Conservation (phyloP, 2,888 invertebrate genomes). For the Lasioglossum leucozonium region DNA sequence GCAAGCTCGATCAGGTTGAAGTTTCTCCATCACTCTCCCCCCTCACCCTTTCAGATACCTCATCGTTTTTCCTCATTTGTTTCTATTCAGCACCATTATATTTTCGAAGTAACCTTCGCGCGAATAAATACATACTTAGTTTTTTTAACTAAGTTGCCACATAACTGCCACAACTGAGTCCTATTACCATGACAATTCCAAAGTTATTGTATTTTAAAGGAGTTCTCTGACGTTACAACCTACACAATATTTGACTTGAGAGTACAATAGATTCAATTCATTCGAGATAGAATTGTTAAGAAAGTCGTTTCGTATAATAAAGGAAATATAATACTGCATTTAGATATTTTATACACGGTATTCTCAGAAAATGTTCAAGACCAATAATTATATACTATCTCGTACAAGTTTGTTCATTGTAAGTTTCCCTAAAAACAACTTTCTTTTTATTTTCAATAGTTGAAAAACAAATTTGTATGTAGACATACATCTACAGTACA, state of each 20-base stretch:
- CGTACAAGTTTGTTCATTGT: background rate
- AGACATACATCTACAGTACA: constrained; percentile 13
- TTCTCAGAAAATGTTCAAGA: background rate
- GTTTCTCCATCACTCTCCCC: constrained; percentile 5
- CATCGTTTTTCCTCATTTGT: constrained; percentile 22
- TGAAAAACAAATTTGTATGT: background rate
- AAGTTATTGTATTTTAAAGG: constrained; percentile 26
- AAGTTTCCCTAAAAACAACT: background rate
- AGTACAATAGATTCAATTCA: constrained; percentile 4
- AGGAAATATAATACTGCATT: background rate
- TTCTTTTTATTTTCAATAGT: background rate
- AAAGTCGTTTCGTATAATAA: background rate
- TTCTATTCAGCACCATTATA: constrained; percentile 71
- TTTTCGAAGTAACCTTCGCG: constrained; percentile 45
- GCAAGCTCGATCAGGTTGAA: constrained; percentile 1
- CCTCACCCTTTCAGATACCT: background rate
- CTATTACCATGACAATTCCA: constrained; percentile 29
- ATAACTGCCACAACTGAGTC: constrained; percentile 18
- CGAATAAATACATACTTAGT: constrained; percentile 19
- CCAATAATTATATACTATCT: background rate
- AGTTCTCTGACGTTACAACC: constrained; percentile 25
- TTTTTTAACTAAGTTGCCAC: constrained; percentile 12
- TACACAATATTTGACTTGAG: constrained; percentile 11
- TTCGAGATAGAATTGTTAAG: constrained; percentile 11
- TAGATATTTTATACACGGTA: background rate